These are phyloP conservation scores for Suillia variegata DNA, from an alignment of 2,888 invertebrate species.

Conservation along the genomic window DNA sequence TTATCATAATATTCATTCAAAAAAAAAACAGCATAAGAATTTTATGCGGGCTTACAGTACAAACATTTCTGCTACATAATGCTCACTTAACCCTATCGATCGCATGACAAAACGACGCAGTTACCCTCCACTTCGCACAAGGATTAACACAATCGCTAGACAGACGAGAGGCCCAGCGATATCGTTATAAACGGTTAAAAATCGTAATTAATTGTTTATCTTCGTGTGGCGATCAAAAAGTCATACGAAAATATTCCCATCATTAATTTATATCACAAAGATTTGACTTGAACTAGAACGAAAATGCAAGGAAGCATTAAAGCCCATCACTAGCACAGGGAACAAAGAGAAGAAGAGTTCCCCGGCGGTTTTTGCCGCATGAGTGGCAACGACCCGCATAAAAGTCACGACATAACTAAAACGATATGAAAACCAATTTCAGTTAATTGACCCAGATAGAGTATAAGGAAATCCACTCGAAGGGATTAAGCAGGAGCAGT, in stretches of 20 bases:
- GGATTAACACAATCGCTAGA: neutral
- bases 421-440: neutral
- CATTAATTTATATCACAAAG: neutral
- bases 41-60: neutral
- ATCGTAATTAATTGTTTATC: constrained; percentile 5
- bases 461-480: constrained; percentile 29
- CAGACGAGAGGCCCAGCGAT: neutral
- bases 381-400: neutral
- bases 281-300: neutral
- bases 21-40: neutral
- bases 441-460: neutral
- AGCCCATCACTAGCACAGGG: no score
- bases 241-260: neutral
- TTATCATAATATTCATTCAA: neutral
- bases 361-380: no score
- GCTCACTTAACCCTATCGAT: constrained; percentile 5
- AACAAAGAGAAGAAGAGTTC: no score
- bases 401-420: neutral
- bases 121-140: neutral
- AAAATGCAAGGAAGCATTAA: no score
- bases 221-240: neutral
- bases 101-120: neutral
- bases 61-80: neutral
- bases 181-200: no score
- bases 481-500: constrained; percentile 11